These are phyloP conservation scores for Muscicapa striata DNA, from an alignment of 2,797 vertebrate genomes.

Conservation along the genomic window DNA sequence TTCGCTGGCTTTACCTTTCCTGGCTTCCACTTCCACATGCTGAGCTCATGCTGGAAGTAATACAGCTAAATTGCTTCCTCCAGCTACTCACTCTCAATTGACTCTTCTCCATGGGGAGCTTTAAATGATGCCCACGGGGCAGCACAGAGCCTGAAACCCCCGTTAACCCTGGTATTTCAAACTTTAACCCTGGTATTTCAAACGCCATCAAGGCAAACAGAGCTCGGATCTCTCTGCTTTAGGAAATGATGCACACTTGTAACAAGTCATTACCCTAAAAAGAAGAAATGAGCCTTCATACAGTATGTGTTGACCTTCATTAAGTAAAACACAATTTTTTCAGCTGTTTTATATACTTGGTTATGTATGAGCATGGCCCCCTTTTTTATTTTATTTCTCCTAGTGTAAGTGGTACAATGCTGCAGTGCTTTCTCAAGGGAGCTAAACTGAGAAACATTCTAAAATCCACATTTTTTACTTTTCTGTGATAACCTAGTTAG, in stretches of 20 bases:
- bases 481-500: neutral
- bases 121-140: slow-evolving; percentile 31
- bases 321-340: neutral
- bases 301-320: neutral
- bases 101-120: slow-evolving; percentile 51
- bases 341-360: neutral
- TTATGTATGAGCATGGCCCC: neutral
- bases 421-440: neutral
- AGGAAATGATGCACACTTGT: neutral
- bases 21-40: neutral
- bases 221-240: slow-evolving; percentile 6
- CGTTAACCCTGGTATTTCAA: slow-evolving; percentile 7
- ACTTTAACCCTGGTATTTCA: slow-evolving; percentile 31
- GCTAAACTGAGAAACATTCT: neutral
- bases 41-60: slow-evolving; percentile 46
- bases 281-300: neutral
- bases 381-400: accelerated
- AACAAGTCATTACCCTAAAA: slow-evolving; percentile 28
- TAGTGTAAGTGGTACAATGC: neutral
- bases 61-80: slow-evolving; percentile 53
- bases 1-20: neutral
- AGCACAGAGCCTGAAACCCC: neutral
- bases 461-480: neutral
- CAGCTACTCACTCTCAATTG: slow-evolving; percentile 29
- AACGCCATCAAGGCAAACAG: neutral